Percentiles rank a stretch among this genome's conserved stretches.
Conservation (phyloP, 2,113 vertebrate species). For the Oceanites oceanicus region DNA sequence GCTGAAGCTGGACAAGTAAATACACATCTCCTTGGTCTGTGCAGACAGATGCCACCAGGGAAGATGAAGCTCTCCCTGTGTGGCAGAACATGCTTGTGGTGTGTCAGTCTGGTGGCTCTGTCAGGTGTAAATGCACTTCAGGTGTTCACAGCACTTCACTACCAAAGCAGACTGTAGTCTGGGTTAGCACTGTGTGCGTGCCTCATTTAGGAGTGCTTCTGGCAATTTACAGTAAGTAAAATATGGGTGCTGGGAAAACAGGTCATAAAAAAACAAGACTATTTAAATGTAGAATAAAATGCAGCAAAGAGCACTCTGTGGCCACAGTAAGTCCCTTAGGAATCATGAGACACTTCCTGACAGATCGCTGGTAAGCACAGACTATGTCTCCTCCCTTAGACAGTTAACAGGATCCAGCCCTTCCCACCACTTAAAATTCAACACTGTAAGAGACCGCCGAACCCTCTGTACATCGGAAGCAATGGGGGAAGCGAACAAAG, state of each 20-base stretch:
- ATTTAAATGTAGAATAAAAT: background rate
- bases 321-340: background rate
- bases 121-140: background rate
- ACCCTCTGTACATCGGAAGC: background rate
- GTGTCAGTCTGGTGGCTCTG: background rate
- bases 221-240: background rate
- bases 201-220: background rate
- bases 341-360: background rate
- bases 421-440: constrained; percentile 1
- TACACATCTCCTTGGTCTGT: background rate
- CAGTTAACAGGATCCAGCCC: background rate
- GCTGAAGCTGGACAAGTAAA: background rate
- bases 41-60: background rate
- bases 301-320: background rate
- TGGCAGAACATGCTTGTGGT: background rate
- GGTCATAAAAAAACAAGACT: background rate
- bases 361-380: background rate
- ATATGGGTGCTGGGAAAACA: background rate
- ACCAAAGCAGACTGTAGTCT: background rate
- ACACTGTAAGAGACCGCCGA: background rate
- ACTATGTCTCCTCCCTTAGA: background rate
- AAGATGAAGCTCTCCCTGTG: background rate
- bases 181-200: background rate
- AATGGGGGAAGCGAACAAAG: background rate
- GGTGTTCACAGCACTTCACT: background rate